Evolutionary conservation across 2,888 invertebrate genomes (phyloP).

Genomic region (Mythimna vitellina): DNA sequence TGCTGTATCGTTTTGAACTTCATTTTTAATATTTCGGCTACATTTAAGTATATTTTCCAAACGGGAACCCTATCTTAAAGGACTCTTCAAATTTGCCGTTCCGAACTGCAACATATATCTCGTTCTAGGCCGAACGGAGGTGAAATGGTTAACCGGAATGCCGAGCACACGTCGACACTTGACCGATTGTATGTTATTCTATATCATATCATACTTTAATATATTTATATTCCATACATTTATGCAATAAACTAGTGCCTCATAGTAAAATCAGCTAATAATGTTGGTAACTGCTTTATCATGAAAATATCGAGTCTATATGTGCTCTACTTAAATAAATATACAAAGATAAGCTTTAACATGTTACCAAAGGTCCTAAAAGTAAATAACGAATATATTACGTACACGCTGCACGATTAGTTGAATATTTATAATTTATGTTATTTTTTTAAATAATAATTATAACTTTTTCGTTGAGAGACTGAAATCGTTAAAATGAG

Average conservation of each 20-base stretch:
- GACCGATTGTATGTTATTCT: slow-evolving; percentile 89
- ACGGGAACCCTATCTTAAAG: slow-evolving; percentile 6
- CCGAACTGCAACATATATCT: slow-evolving; percentile 81
- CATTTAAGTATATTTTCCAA: slow-evolving; percentile 22
- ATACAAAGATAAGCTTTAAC: slow-evolving; percentile 14
- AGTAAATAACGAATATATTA: not conserved
- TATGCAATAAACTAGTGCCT: slow-evolving; percentile 49
- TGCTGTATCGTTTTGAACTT: slow-evolving; percentile 30
- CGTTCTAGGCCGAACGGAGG: slow-evolving; percentile 89
- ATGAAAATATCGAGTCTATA: slow-evolving; percentile 45
- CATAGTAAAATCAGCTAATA: slow-evolving; percentile 49
- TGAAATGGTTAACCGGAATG: slow-evolving; percentile 89
- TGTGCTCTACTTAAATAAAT: slow-evolving; percentile 29
- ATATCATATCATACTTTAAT: slow-evolving; percentile 69
- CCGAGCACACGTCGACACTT: slow-evolving; percentile 88
- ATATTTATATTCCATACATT: slow-evolving; percentile 60
- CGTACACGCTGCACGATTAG: not conserved
- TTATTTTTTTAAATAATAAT: not conserved
- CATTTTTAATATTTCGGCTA: slow-evolving; percentile 9
- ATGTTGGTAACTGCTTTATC: slow-evolving; percentile 48
- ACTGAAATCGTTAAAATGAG: too few relatives aligned
- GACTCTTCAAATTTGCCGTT: slow-evolving; percentile 54
- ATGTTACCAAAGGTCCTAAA: slow-evolving; percentile 5
- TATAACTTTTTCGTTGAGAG: too few relatives aligned
- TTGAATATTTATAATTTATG: not conserved